Conservation (phyloP, 2,888 invertebrate genomes). For the Nemotelus pantherinus region DNA sequence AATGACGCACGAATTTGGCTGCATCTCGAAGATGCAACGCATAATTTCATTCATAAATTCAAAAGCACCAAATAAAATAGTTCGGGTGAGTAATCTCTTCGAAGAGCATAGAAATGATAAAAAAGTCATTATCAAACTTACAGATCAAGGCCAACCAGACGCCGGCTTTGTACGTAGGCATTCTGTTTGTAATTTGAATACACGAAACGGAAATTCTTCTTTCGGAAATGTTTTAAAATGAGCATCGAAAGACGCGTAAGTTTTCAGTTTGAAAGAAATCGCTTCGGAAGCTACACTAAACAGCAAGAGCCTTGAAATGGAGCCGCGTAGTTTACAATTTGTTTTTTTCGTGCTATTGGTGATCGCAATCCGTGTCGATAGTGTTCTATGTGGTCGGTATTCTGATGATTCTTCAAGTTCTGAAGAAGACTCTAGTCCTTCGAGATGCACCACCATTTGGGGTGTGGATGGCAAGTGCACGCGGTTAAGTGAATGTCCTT, state of each 20-base stretch:
- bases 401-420: neutral
- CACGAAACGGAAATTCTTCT: neutral
- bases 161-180: too few relatives aligned
- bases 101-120: too few relatives aligned
- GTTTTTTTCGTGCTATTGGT: neutral
- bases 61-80: too few relatives aligned
- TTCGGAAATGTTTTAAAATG: constrained; percentile 13
- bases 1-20: too few relatives aligned
- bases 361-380: neutral
- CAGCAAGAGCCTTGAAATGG: neutral
- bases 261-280: constrained; percentile 6
- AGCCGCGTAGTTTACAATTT: neutral
- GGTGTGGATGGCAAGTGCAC: neutral
- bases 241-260: neutral
- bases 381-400: neutral
- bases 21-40: too few relatives aligned
- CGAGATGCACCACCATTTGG: neutral
- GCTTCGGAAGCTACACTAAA: neutral
- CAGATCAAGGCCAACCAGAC: too few relatives aligned
- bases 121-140: too few relatives aligned
- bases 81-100: too few relatives aligned
- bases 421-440: neutral
- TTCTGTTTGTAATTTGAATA: neutral
- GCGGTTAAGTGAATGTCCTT: neutral
- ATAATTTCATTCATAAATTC: too few relatives aligned